Evolutionary conservation across 2,113 vertebrate species (phyloP).

Genomic region (Thryonomys swinderianus): DNA sequence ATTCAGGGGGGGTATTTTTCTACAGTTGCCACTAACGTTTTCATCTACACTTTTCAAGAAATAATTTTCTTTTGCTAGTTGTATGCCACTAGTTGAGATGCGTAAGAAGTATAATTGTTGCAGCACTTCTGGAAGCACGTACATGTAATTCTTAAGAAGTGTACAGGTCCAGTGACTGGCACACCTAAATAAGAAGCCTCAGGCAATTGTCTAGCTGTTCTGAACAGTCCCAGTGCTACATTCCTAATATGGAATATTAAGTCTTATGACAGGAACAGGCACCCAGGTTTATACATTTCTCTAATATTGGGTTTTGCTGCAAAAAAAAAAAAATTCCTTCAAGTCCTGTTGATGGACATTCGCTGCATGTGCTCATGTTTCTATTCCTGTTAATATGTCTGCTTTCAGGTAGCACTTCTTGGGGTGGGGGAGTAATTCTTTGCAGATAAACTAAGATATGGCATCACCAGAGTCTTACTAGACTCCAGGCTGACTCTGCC

Average conservation of each 20-base stretch:
- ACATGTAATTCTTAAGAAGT: not conserved
- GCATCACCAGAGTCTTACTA: not conserved
- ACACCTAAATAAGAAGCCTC: not conserved
- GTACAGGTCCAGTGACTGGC: not conserved
- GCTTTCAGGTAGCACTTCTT: not conserved
- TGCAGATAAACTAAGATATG: not conserved
- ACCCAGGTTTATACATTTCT: not conserved
- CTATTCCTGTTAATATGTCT: not conserved
- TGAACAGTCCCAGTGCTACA: not conserved
- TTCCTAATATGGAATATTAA: not conserved
- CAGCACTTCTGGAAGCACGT: not conserved
- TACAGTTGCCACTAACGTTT: not conserved
- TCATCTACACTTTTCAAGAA: not conserved
- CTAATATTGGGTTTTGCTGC: not conserved
- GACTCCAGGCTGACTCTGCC: not conserved
- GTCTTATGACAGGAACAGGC: not conserved
- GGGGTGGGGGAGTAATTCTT: not conserved
- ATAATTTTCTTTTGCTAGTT: not conserved
- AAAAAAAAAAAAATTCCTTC: accelerated
- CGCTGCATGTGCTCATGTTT: accelerated
- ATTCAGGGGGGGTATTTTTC: not conserved
- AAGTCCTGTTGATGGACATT: accelerated
- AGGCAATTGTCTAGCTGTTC: not conserved
- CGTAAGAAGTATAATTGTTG: not conserved
- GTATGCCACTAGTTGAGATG: not conserved